Conservation (phyloP, 2,797 vertebrate species). For the Enteromius afrohamiltoni region DNA sequence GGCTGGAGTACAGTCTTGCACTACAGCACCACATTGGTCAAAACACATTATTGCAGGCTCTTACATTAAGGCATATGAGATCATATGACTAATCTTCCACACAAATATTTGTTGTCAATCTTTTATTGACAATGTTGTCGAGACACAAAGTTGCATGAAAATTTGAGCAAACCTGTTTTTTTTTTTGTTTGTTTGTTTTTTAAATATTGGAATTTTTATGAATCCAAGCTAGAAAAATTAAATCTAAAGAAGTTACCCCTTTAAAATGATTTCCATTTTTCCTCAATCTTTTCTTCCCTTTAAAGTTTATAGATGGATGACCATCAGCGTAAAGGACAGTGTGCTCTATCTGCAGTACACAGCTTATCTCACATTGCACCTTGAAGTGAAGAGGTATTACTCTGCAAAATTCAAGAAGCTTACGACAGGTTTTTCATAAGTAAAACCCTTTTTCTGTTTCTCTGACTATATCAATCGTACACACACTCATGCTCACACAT, state of each 20-base stretch:
- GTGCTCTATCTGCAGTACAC: slow-evolving; percentile 7
- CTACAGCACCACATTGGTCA: too few species aligned
- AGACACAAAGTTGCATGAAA: background rate
- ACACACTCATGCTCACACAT: slow-evolving; percentile 26
- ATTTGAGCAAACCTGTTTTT: background rate
- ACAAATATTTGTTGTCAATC: too few species aligned
- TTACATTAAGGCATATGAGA: too few species aligned
- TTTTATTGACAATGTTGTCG: too few species aligned
- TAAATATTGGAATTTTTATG: background rate
- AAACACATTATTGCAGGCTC: too few species aligned
- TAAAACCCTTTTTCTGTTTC: background rate
- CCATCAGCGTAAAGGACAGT: background rate
- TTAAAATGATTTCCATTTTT: background rate
- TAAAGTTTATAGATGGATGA: background rate
- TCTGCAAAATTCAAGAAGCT: slow-evolving; percentile 29
- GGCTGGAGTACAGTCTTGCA: too few species aligned
- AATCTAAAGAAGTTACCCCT: background rate
- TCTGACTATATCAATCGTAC: slow-evolving; percentile 20
- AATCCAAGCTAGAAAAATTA: background rate
- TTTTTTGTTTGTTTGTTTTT: background rate
- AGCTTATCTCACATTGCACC: slow-evolving; percentile 5
- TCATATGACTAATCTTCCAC: too few species aligned
- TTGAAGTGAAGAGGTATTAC: slow-evolving; percentile 20
- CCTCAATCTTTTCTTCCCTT: background rate
- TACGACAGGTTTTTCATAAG: slow-evolving; percentile 11